Conservation (phyloP, 2,888 invertebrate species). For the Eueremaeus valkanovi region DNA sequence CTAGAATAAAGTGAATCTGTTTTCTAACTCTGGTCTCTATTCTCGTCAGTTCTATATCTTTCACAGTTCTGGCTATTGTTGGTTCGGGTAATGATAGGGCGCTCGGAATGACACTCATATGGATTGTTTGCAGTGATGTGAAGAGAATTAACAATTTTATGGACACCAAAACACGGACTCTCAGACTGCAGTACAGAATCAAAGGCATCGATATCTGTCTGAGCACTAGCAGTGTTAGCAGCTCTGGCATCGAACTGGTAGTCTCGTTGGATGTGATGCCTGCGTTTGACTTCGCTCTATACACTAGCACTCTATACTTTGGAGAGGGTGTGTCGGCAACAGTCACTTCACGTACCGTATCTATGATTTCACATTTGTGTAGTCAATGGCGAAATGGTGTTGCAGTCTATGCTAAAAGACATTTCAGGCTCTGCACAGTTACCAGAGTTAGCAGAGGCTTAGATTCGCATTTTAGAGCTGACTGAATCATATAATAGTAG, state of each 20-base stretch:
- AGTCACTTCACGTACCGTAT: constrained; percentile 33
- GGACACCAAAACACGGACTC: constrained; percentile 31
- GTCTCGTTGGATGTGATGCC: constrained; percentile 15
- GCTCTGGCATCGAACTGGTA: too few species aligned
- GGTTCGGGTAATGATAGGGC: constrained; percentile 34
- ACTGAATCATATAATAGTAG: constrained; percentile 36
- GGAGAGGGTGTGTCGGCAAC: constrained; percentile 34
- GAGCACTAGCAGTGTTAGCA: background rate
- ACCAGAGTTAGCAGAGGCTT: background rate
- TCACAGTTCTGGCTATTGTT: constrained; percentile 6
- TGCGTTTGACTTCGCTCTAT: constrained; percentile 28
- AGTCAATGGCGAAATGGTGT: constrained; percentile 21
- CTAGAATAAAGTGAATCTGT: background rate
- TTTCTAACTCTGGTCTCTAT: background rate
- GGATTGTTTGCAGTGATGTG: constrained; percentile 34
- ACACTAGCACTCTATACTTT: background rate
- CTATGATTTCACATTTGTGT: constrained; percentile 23
- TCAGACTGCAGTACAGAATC: background rate
- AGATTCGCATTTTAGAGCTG: constrained; percentile 33
- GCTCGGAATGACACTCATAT: constrained; percentile 34
- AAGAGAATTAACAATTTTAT: constrained; percentile 36
- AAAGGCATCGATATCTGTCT: constrained; percentile 25
- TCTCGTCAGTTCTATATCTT: background rate
- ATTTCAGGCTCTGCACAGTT: constrained; percentile 11
- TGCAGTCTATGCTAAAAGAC: constrained; percentile 31